A percentile compares a stretch with the other conserved stretches of the same genome.
Evolutionary conservation across 2,888 invertebrate genomes (phyloP).

Genomic region (Drosophila rubida): DNA sequence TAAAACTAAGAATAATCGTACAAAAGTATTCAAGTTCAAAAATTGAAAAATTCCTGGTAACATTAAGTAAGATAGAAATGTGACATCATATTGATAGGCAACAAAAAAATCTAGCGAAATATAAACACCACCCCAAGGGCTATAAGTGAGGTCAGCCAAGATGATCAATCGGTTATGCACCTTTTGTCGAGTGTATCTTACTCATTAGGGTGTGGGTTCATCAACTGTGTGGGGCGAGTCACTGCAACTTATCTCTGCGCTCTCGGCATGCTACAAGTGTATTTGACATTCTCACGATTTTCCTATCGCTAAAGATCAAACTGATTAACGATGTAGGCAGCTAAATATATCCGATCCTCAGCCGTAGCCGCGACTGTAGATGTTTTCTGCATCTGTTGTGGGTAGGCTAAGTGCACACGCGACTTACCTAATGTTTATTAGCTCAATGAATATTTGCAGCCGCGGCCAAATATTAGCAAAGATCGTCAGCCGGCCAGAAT

Average conservation of each 20-base stretch:
- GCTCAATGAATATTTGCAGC: constrained; percentile 44
- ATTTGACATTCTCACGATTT: constrained; percentile 16
- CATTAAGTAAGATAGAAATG: too few relatives aligned
- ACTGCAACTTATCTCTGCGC: neutral
- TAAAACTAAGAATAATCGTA: too few relatives aligned
- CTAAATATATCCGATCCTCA: constrained; percentile 6
- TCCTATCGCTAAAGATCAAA: constrained; percentile 22
- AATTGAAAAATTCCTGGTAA: too few relatives aligned
- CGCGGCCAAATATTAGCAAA: constrained; percentile 54
- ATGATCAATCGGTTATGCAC: neutral
- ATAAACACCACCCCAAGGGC: neutral
- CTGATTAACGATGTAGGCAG: constrained; percentile 5
- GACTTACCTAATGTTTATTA: constrained; percentile 68
- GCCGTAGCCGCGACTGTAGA: constrained; percentile 5
- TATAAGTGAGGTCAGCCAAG: neutral
- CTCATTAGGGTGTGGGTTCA: neutral
- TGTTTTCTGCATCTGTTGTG: constrained; percentile 20
- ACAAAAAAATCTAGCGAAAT: too few relatives aligned
- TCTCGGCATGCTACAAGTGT: neutral
- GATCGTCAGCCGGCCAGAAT: constrained; percentile 43
- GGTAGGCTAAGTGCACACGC: constrained; percentile 48
- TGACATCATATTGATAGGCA: too few relatives aligned
- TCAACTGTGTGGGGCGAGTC: neutral
- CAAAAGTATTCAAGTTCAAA: too few relatives aligned
- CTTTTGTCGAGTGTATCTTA: neutral